These are phyloP conservation scores for Labeo rohita DNA, from an alignment of 2,113 vertebrate genomes.

Conservation along the genomic window DNA sequence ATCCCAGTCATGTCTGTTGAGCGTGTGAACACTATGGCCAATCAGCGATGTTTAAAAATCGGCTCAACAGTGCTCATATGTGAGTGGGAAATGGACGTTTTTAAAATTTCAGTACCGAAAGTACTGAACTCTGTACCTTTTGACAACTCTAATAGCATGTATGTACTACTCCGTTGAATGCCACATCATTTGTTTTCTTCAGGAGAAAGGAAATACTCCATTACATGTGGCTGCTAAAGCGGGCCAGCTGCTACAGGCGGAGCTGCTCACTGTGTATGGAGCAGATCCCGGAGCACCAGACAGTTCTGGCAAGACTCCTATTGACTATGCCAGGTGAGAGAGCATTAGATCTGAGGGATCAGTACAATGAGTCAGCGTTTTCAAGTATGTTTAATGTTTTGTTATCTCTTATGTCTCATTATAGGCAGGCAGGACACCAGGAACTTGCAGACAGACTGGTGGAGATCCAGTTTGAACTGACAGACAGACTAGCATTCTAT, in stretches of 20 bases:
- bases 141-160: no score
- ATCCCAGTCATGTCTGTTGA: no score
- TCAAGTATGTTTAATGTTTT: neutral
- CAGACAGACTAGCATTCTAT: constrained; percentile 95
- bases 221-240: constrained; percentile 97
- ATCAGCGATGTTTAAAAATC: no score
- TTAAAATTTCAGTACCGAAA: no score
- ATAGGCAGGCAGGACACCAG: constrained; percentile 93
- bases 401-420: constrained; percentile 47
- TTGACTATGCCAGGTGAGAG: constrained; percentile 90
- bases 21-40: no score
- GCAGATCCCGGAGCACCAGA: constrained; percentile 95
- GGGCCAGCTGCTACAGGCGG: constrained; percentile 92
- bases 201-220: constrained; percentile 98
- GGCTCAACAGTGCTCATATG: no score
- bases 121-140: no score
- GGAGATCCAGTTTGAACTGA: constrained; percentile 97
- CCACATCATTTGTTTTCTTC: neutral
- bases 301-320: constrained; percentile 90
- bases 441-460: constrained; percentile 92
- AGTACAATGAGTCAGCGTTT: neutral
- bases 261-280: constrained; percentile 92
- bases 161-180: neutral
- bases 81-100: no score
- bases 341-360: neutral